These are phyloP conservation scores for Myathropa florea DNA, from an alignment of 2,888 invertebrate genomes.

Conservation along the genomic window DNA sequence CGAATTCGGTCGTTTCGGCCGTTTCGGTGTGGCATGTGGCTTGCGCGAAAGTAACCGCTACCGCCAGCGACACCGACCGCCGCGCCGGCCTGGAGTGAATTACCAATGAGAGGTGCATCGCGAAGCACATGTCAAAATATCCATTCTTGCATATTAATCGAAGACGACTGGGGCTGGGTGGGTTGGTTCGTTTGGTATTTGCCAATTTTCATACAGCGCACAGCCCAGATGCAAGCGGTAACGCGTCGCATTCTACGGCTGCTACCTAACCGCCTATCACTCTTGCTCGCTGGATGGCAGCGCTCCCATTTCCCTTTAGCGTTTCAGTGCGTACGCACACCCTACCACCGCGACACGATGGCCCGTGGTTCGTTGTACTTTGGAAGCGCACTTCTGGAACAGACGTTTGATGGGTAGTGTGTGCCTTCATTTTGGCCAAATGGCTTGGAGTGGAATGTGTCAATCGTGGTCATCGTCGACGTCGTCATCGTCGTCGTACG, in stretches of 20 bases:
- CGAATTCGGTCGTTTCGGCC: slow-evolving; percentile 7
- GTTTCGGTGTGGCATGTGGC: slow-evolving; percentile 34
- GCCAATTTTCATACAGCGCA: slow-evolving; percentile 53
- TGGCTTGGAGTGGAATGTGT: slow-evolving; percentile 63
- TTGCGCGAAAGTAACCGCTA: slow-evolving; percentile 34
- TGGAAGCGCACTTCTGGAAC: slow-evolving; percentile 54
- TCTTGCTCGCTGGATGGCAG: slow-evolving; percentile 22
- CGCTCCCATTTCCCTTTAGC: slow-evolving; percentile 70
- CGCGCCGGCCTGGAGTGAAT: slow-evolving; percentile 33
- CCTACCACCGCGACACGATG: neutral
- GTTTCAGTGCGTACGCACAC: slow-evolving; percentile 38
- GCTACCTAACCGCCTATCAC: slow-evolving; percentile 21
- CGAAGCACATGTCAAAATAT: slow-evolving; percentile 70
- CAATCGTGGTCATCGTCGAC: slow-evolving; percentile 36
- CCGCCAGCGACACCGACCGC: neutral
- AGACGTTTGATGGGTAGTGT: slow-evolving; percentile 40
- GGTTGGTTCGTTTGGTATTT: slow-evolving; percentile 40
- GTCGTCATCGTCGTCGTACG: neutral
- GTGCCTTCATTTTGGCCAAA: slow-evolving; percentile 62
- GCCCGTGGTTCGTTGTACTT: slow-evolving; percentile 55
- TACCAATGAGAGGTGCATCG: slow-evolving; percentile 68
- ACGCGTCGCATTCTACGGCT: slow-evolving; percentile 43
- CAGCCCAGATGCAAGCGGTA: slow-evolving; percentile 49
- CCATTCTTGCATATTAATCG: slow-evolving; percentile 66
- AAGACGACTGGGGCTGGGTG: slow-evolving; percentile 38